Percentiles rank a stretch among this genome's conserved stretches.
phyloP scores from a whole-genome alignment of 2,888 invertebrate genomes.

The Platerodrilus igneus region DNA sequence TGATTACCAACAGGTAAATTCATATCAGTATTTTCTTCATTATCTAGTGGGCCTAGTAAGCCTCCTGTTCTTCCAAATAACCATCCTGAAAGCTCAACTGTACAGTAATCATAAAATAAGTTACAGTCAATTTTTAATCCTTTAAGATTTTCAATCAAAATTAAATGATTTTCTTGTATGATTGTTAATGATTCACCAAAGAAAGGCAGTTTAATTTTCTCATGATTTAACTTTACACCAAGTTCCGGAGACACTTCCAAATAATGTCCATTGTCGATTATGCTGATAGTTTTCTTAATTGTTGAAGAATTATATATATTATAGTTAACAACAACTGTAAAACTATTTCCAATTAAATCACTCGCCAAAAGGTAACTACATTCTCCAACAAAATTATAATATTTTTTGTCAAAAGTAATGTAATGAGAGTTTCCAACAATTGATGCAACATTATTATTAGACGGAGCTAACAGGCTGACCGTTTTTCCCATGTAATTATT shows the following conservation, averaged over 20 bases:
- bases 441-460: conserved; percentile 52
- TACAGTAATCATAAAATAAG: conserved; percentile 56
- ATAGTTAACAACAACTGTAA: conserved; percentile 54
- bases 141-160: conserved; percentile 50
- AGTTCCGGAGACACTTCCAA: conserved; percentile 22
- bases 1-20: conserved; percentile 56
- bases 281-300: conserved; percentile 21
- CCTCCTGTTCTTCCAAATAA: conserved; percentile 80
- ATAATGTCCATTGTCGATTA: conserved; percentile 17
- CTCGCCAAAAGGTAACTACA: conserved; percentile 59
- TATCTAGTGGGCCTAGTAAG: conserved; percentile 78
- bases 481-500: conserved; percentile 24
- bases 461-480: conserved; percentile 22
- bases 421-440: conserved; percentile 54
- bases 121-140: conserved; percentile 56
- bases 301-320: conserved; percentile 33
- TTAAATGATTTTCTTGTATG: conserved; percentile 51
- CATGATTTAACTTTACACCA: conserved; percentile 21
- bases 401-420: conserved; percentile 57
- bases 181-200: conserved; percentile 51
- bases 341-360: conserved; percentile 56
- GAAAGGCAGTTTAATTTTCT: conserved; percentile 45
- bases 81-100: conserved; percentile 65
- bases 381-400: conserved; percentile 53
- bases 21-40: conserved; percentile 73